A percentile compares a stretch with the other conserved stretches of the same genome.
Evolutionary conservation across 2,113 vertebrate species (phyloP).

Genomic region (Aix galericulata): DNA sequence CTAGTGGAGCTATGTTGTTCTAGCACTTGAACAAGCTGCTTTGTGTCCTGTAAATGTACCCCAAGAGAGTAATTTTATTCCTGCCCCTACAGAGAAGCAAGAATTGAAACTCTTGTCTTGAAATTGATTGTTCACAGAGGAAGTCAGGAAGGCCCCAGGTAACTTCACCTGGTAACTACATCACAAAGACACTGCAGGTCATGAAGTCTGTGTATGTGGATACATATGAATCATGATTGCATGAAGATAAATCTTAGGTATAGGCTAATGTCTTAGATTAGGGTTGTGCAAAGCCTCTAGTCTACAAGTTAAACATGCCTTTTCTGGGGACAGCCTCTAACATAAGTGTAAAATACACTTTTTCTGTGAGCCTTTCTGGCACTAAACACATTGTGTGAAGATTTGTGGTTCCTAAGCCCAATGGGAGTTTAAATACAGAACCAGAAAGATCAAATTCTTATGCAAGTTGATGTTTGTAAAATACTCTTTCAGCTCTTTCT

Average conservation of each 20-base stretch:
- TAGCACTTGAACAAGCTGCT: not conserved
- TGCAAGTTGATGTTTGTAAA: not conserved
- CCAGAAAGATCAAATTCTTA: not conserved
- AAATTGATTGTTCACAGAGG: not conserved
- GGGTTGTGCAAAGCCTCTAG: not conserved
- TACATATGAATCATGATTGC: not conserved
- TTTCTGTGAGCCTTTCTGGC: not conserved
- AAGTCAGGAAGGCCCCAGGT: not conserved
- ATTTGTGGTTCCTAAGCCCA: not conserved
- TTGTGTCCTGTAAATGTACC: not conserved
- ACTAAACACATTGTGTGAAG: not conserved
- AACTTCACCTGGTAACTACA: not conserved
- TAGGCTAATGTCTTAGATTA: not conserved
- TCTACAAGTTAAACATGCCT: not conserved
- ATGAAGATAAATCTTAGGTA: not conserved
- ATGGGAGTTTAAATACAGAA: not conserved
- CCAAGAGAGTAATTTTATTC: rapidly evolving
- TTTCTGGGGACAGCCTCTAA: not conserved
- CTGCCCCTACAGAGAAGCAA: not conserved
- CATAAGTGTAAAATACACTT: not conserved
- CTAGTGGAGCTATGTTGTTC: rapidly evolving
- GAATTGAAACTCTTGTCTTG: not conserved
- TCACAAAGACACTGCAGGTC: rapidly evolving
- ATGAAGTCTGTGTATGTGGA: not conserved
- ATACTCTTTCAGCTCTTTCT: not conserved